Base-by-base conservation (phyloP, 2,888 invertebrate species). In the Andrena marginata region DNA sequence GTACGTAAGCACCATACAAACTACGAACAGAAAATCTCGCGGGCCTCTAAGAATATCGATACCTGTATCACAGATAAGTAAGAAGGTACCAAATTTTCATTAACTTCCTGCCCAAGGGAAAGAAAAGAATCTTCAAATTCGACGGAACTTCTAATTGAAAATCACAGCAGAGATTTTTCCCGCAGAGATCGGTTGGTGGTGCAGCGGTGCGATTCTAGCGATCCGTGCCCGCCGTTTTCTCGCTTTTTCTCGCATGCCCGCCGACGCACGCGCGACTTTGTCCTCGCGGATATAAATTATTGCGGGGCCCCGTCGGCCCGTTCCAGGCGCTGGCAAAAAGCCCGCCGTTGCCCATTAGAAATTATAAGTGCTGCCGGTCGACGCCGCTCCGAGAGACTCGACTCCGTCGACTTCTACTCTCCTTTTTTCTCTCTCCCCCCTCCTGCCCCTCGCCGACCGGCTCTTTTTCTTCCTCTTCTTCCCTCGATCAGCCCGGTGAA, bases 311-410 rank as follows among this genome's bases (percentile, higher is more conserved):
- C 23, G 20, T 31, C 78, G 67, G 74, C 54, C 64, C 73, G 83
- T 78, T 73, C 68, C 74, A 63, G 51, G 60, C 65, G 48, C 74
- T 48, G 20, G 60, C 70, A 84, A 87, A 83, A 89, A 85, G 60
- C 68, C 59, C 63, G 33, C 65, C 77, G 56, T 56, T 75, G 75
- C 80, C 77, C 85, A 89, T 89, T 89, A 87, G 89, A 89, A 89
- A 89, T 88, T 88, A 87, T 84, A 89, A 88, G 87, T 80, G 85
- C 80, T 76, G 77, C 84, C 70, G 80, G 80, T 67, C 77, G 79
- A 83, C 75, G 69, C 64, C 67, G 56, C 76, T 82, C 49, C 77
- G 33, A 85, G 33, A 56, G 56, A 42, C 56, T 26, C 76, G 70
- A 76, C 85, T 73, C 48, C 35, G 60, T 31, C 63, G 62, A 49